Evolutionary conservation across 2,113 vertebrate species (phyloP).

Genomic region (Heterotis niloticus): DNA sequence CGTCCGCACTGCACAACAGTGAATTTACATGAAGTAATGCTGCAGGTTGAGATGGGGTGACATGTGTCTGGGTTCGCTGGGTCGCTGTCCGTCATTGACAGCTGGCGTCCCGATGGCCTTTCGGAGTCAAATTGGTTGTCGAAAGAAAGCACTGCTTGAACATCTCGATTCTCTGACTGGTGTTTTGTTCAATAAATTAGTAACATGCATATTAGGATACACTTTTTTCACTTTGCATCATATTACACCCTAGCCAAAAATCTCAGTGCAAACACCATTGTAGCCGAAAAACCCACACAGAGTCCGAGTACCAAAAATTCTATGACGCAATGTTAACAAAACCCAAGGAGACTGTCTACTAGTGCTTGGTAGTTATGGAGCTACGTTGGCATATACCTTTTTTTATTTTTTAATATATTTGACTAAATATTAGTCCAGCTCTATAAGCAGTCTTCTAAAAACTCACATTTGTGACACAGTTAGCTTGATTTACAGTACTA

Average conservation of each 20-base stretch:
- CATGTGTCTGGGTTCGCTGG: constrained; percentile 51
- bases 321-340: constrained; percentile 61
- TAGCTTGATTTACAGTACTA: constrained; percentile 93
- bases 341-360: constrained; percentile 45
- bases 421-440: constrained; percentile 84
- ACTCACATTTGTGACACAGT: constrained; percentile 84
- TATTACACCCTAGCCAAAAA: constrained; percentile 74
- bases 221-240: constrained; percentile 63
- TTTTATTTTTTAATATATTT: constrained; percentile 56
- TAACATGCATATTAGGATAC: constrained; percentile 76
- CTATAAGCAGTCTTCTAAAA: constrained; percentile 83
- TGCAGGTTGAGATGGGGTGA: constrained; percentile 55
- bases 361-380: constrained; percentile 60
- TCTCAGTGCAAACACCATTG: constrained; percentile 89
- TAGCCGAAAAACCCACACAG: constrained; percentile 70
- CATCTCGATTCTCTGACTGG: constrained; percentile 45
- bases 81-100: constrained; percentile 51
- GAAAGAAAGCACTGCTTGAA: constrained; percentile 38
- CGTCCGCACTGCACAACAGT: constrained; percentile 78
- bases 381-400: constrained; percentile 67
- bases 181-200: constrained; percentile 91
- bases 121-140: constrained; percentile 35
- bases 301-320: constrained; percentile 58
- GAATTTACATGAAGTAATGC: constrained; percentile 76
- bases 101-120: constrained; percentile 40